Evolutionary conservation across 2,113 vertebrate species (phyloP).

Genomic region (Smithornis capensis): DNA sequence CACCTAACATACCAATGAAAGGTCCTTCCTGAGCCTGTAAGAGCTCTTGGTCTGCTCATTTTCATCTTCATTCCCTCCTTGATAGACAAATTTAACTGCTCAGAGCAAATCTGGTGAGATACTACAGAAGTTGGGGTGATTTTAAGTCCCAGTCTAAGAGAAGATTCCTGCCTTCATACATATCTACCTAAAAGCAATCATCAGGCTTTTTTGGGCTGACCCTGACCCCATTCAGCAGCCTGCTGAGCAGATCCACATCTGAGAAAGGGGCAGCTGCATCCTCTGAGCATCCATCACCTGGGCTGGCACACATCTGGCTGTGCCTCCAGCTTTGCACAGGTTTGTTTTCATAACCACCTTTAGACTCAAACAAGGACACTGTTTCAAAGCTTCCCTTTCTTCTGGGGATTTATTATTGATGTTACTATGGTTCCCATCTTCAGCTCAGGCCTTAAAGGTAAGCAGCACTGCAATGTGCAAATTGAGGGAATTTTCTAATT

Average conservation of each 20-base stretch:
- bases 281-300: not conserved
- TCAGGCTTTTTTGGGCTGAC: not conserved
- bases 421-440: not conserved
- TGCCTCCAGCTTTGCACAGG: not conserved
- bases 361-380: not conserved
- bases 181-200: not conserved
- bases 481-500: not conserved
- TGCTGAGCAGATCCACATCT: not conserved
- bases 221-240: not conserved
- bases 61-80: not conserved
- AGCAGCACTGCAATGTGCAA: not conserved
- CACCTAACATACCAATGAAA: not conserved
- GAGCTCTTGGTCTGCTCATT: not conserved
- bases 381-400: not conserved
- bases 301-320: not conserved
- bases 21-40: not conserved
- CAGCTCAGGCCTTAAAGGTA: not conserved
- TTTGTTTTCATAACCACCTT: not conserved
- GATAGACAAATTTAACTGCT: not conserved
- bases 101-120: not conserved
- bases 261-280: not conserved
- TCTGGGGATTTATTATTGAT: not conserved
- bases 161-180: not conserved
- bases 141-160: not conserved
- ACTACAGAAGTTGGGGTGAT: not conserved